phyloP scores from a whole-genome alignment of 2,888 invertebrate species.

The Lasioglossum villosulum region DNA sequence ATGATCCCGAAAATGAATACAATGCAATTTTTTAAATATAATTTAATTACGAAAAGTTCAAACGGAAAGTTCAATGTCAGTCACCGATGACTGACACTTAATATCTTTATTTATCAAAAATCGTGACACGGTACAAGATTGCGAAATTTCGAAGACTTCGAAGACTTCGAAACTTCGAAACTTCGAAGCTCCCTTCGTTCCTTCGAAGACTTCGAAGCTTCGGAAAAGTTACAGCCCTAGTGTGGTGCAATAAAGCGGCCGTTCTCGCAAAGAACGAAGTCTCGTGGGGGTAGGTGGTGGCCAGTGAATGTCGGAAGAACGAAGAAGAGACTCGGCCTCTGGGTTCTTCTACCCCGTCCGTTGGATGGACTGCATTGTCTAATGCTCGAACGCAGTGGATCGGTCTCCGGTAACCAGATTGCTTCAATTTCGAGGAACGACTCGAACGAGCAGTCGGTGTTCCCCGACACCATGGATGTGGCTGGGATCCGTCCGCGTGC shows the following conservation, averaged over 20 bases:
- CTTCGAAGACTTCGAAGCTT: too few relatives aligned
- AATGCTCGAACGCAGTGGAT: slow-evolving; percentile 1
- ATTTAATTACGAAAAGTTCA: too few relatives aligned
- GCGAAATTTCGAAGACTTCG: too few relatives aligned
- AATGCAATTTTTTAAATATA: too few relatives aligned
- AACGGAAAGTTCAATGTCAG: too few relatives aligned
- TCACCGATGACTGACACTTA: too few relatives aligned
- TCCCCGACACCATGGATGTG: neutral
- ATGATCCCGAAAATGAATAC: too few relatives aligned
- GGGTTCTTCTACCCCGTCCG: neutral
- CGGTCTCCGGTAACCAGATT: slow-evolving; percentile 7
- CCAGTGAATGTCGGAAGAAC: slow-evolving; percentile 5
- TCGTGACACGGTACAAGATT: too few relatives aligned
- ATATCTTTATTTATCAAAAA: too few relatives aligned
- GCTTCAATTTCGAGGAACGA: slow-evolving; percentile 31
- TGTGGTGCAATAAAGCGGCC: slow-evolving; percentile 41
- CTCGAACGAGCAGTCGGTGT: slow-evolving; percentile 6
- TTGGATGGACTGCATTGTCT: slow-evolving; percentile 1
- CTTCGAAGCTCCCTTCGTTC: too few relatives aligned
- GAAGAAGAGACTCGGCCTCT: neutral
- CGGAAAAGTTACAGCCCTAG: too few relatives aligned
- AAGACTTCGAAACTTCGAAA: too few relatives aligned
- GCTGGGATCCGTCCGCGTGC: neutral
- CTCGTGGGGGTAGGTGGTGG: neutral
- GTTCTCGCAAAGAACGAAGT: slow-evolving; percentile 32